Base-by-base conservation (phyloP, 2,113 vertebrate species). In the Nymphicus hollandicus region DNA sequence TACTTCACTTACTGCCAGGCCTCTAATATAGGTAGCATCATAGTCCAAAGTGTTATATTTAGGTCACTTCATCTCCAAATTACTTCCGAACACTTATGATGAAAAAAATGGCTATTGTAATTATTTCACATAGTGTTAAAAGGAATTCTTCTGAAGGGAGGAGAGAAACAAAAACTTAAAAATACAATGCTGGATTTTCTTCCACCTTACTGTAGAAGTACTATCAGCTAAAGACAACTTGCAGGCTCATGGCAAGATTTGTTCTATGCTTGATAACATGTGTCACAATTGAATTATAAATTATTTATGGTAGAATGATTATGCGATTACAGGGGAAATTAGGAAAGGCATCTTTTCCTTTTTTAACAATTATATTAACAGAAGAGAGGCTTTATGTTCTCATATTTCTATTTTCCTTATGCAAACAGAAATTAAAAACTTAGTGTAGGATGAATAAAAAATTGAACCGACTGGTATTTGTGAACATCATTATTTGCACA, bases 401-500 rank as follows among this genome's bases (percentile, higher is more conserved):
- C 86, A 93, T 63, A 93, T 18, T 94, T 88, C 79, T 58, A 74
- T 85, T 55, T 79, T 92, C 70, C 87, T 95, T 66, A 86, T 71
- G 41, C 49, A 96, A 94, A 97, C 60, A 97, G 77, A 97, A 97
- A 80, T 93, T 33, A 86, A 96, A 79, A 96, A 79, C 39, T 88
- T 96, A 94, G n/a, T 81, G 66, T 56, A 88, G 71, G 64, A 39
- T 97, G 89, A 97, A 96, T 93, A 92, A 92, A 95, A 95, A 94
- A 72, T 76, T 78, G 23, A 97, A 96, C 82, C 89, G 79, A 74
- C 66, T 76, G 96, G 41, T 93, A 39, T 87, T 96, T 96, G 91
- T 64, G 55, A 97, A 89, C 78, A 93, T 49, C 72, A 91, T 93
- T 97, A 95, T 97, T 97, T 97, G 84, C 80, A 96, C 86, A 97